Evolutionary conservation across 2,888 invertebrate genomes (phyloP), one percentile per base, ranked within the genome.

Genomic region (Amblyteles armatorius): DNA sequence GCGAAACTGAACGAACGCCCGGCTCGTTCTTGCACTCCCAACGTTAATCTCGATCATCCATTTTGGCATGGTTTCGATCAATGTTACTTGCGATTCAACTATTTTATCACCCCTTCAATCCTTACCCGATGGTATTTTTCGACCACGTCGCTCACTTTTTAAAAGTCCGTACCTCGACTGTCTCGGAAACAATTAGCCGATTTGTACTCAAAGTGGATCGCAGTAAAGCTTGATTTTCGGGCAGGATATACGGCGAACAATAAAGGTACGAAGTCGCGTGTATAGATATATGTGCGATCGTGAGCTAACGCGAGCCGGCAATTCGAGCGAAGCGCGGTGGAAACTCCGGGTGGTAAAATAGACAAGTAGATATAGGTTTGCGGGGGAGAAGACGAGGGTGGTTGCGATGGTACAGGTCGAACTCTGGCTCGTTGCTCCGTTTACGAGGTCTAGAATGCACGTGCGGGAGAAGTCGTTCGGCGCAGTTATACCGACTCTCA

Each of bases 261-360:
- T 63, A 33, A 50, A 69, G 33, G 48, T 57, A 36, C 68, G 19
- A 71, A 72, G 52, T 55, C 7, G 52, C 29, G 6, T 68, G 77
- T 67, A 72, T 57, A 71, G 19, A 36, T 55, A 44, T 76, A 69
- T n/a, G 36, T 55, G 44, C 11, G 36, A 80, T 73, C 22, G 48
- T 40, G 68, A 44, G 44, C 74, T 73, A 68, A 68, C 72, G 52
- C 44, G 68, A 67, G 57, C 76, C 7, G 11, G n/a, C 72, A 72
- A 48, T 83, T 80, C 79, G 55, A 80, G 60, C 68, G 77, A 84
- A 57, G 63, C 69, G 73, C 52, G 40, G 80, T 77, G 48, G 84
- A 69, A 84, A 84, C 67, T 84, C 67, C 68, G 50, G 63, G 40
- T 29, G 76, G 48, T 50, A 78, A 84, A 80, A 84, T 77, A 73